Conservation (phyloP, 2,888 invertebrate species). For the Monopis laevigella region DNA sequence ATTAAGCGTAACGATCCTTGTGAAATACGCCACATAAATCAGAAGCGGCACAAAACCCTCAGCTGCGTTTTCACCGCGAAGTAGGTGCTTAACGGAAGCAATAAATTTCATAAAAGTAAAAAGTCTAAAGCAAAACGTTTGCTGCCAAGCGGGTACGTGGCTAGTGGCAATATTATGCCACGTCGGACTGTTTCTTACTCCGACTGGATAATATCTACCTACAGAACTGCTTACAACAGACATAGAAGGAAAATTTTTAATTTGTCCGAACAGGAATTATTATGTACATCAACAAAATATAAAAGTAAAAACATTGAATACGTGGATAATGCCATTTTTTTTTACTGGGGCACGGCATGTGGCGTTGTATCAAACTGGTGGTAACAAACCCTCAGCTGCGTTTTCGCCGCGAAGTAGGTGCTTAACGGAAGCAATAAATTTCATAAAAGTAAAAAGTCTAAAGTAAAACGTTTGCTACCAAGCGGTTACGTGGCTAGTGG, state of each 20-base stretch:
- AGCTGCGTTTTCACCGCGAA: constrained; percentile 17
- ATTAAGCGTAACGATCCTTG: constrained; percentile 47
- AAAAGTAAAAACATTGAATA: too few species aligned
- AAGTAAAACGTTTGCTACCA: constrained; percentile 9
- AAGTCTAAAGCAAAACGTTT: constrained; percentile 9
- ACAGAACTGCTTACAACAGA: too few species aligned
- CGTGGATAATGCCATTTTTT: too few species aligned
- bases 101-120: constrained; percentile 22
- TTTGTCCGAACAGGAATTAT: too few species aligned
- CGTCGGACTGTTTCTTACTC: too few species aligned
- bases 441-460: constrained; percentile 8
- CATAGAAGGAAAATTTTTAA: too few species aligned
- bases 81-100: constrained; percentile 24
- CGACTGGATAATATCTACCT: too few species aligned
- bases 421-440: constrained; percentile 28
- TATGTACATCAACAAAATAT: too few species aligned
- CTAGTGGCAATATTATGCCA: not conserved
- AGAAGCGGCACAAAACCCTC: constrained; percentile 28
- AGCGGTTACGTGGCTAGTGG: constrained; percentile 4
- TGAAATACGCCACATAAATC: constrained; percentile 49
- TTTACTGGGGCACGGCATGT: too few species aligned
- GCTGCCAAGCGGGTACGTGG: constrained; percentile 6
- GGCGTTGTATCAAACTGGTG: too few species aligned
- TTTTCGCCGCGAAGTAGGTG: constrained; percentile 16
- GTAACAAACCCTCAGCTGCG: constrained; percentile 24